Conservation (phyloP, 92 coral and sea anemone genomes). For the Anthopleura xanthogrammica region DNA sequence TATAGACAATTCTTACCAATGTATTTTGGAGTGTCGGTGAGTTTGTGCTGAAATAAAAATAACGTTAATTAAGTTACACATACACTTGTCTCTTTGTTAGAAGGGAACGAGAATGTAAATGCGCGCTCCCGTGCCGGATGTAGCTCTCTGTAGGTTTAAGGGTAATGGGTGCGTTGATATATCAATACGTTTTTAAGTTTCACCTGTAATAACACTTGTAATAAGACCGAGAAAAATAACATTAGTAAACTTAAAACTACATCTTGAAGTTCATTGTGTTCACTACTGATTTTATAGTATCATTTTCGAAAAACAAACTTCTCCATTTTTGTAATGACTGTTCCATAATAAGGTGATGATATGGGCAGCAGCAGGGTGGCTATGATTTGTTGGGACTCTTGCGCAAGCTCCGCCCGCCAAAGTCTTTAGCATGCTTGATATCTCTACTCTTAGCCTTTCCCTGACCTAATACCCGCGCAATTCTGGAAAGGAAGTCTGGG, state of each 20-base stretch:
- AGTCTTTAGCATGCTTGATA: too few relatives aligned
- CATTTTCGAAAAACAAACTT: too few relatives aligned
- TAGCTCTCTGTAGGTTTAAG: conserved; percentile 8
- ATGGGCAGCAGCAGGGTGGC: too few relatives aligned
- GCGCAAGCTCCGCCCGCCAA: too few relatives aligned
- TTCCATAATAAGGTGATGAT: too few relatives aligned
- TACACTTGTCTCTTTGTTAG: conserved; percentile 22
- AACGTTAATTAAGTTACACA: conserved; percentile 44
- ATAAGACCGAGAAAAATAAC: conserved; percentile 31
- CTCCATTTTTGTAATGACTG: too few relatives aligned
- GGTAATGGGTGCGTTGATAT: conserved; percentile 31
- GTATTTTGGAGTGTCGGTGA: conserved; percentile 74
- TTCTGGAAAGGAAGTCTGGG: too few relatives aligned
- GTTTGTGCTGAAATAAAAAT: conserved; percentile 89
- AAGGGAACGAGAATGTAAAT: background rate
- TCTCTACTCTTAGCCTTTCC: too few relatives aligned
- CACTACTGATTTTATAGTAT: background rate
- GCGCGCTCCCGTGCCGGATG: conserved; percentile 16
- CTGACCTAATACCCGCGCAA: too few relatives aligned
- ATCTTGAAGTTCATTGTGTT: conserved; percentile 8
- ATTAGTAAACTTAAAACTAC: conserved; percentile 30
- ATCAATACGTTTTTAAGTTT: conserved; percentile 34
- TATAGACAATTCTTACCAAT: conserved; percentile 74
- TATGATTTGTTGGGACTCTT: too few relatives aligned
- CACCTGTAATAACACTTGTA: conserved; percentile 37